Evolutionary conservation across 1,140 invertebrate species (phyloP).

Genomic region (Globodera ellingtonae): DNA sequence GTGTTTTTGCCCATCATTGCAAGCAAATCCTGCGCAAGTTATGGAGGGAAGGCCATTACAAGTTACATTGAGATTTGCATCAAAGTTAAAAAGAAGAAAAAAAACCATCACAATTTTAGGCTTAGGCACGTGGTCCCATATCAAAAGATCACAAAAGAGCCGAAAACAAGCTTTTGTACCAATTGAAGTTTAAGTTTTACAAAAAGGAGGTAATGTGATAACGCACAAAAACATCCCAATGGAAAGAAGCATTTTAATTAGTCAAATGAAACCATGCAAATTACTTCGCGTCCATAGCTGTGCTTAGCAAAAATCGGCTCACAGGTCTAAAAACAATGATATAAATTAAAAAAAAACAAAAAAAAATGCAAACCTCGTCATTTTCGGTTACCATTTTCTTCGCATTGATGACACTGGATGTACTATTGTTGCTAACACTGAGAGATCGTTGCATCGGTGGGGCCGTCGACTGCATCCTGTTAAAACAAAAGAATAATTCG

Average conservation of each 20-base stretch:
- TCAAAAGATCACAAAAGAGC: too few species aligned
- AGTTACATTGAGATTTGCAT: not conserved
- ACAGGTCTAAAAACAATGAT: not conserved
- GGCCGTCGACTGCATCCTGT: constrained; percentile 23
- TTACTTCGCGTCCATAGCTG: constrained; percentile 15
- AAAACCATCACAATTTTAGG: too few species aligned
- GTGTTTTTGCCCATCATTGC: constrained; percentile 47
- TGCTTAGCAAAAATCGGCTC: constrained; percentile 33
- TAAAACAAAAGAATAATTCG: not conserved
- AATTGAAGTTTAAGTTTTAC: too few species aligned
- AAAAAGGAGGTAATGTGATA: too few species aligned
- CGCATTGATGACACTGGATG: constrained; percentile 14
- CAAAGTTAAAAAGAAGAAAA: too few species aligned
- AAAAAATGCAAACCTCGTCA: constrained; percentile 7
- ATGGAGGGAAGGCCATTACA: not conserved
- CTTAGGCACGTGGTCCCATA: too few species aligned
- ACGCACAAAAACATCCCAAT: too few species aligned
- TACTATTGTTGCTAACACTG: constrained; percentile 20
- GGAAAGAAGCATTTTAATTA: too few species aligned
- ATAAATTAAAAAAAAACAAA: not conserved
- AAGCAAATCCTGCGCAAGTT: constrained; percentile 38
- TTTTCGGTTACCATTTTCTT: constrained; percentile 2
- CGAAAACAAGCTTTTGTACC: too few species aligned
- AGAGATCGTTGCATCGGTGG: constrained; percentile 16
- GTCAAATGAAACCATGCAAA: not conserved